Base-by-base conservation (phyloP, 2,113 vertebrate genomes). In the Eudyptes chrysolophus region DNA sequence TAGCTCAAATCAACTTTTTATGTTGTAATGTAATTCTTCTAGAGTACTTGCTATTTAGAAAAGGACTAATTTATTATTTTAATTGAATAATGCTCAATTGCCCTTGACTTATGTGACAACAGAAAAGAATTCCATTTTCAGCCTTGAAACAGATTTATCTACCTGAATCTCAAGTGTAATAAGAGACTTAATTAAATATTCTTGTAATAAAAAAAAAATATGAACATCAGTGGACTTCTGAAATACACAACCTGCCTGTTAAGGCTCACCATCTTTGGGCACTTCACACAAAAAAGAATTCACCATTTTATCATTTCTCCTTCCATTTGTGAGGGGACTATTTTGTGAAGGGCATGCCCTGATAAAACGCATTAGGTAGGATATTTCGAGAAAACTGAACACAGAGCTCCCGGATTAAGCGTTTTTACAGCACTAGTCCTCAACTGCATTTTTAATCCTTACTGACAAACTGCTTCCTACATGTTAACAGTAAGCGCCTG, bases 401-500 rank as follows among this genome's bases (percentile, higher is more conserved):
- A 9, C 11, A 2, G 54, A 69, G 87, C 25, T 87, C 46, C 40
- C 27, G 90, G 95, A 89, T 97, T 97, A 97, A 95, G 34, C 27
- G 85, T 38, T 81, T 88, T 72, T 54, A 58, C 79, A 92, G 92
- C 95, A 58, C 32, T 0, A 74, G 76, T 70, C 62, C 96, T 84
- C 88, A 29, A 5, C 8, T 32, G 92, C 83, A 40, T 70, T 60
- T 92, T 92, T 97, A 97, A 97, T 96, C 95, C 92, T 38, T 4
- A 0, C 71, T 48, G 92, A 77, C 68, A 81, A 80, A 81, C 25
- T 8, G 44, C 81, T 79, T 57, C 87, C 77, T 11, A 40, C 80
- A 46, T 1, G 1, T 2, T 7, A 30, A 11, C 55, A n/a, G 65
- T 10, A 3, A 49, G 80, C 0, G 1, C 48, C 55, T 4, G 11